Conservation (phyloP, 2,797 vertebrate species). For the Bufotes viridis region DNA sequence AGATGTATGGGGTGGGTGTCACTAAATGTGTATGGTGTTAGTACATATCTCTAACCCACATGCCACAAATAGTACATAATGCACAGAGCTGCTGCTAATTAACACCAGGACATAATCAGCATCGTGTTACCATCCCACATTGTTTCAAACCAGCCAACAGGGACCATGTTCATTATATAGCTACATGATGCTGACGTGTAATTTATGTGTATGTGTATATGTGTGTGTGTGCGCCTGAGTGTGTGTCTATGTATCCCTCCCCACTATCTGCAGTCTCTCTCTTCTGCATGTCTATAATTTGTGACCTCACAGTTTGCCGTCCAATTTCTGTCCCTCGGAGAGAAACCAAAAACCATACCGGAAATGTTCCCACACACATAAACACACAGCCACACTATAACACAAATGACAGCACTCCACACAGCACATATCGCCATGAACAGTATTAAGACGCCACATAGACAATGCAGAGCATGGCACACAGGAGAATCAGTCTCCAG, state of each 20-base stretch:
- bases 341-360: conserved; percentile 43
- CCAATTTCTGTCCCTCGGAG: conserved; percentile 38
- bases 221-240: too few relatives aligned
- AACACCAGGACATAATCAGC: conserved; percentile 13
- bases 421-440: not conserved
- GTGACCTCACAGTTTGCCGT: conserved; percentile 44
- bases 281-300: conserved; percentile 12
- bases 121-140: conserved; percentile 15
- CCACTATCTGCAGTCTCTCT: not conserved
- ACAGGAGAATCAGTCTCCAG: not conserved
- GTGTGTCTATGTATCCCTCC: not conserved
- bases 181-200: too few relatives aligned
- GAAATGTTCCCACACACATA: conserved; percentile 47
- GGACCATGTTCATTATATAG: too few relatives aligned
- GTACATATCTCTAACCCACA: conserved; percentile 33
- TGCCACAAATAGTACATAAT: conserved; percentile 24
- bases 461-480: not conserved
- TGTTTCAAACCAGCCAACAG: not conserved
- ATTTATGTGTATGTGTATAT: not conserved
- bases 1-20: conserved; percentile 1
- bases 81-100: conserved; percentile 45
- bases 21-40: not conserved
- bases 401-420: not conserved
- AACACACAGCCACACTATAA: not conserved
- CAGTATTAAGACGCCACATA: not conserved